These are phyloP conservation scores for Neotoxoptera formosana DNA, from an alignment of 1,140 invertebrate genomes.

Conservation along the genomic window DNA sequence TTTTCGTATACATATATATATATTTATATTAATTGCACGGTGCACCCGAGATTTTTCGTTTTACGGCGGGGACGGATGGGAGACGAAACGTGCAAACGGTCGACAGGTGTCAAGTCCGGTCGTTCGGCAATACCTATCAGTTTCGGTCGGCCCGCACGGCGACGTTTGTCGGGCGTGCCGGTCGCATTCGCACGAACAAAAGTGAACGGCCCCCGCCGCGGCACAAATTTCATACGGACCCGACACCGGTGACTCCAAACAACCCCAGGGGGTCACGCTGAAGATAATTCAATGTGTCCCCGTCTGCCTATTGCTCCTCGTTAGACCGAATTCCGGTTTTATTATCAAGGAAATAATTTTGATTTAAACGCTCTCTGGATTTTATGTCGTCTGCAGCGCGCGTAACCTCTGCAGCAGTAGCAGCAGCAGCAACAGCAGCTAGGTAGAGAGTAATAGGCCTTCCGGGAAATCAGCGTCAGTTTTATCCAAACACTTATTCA, in stretches of 20 bases:
- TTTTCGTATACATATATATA: neutral
- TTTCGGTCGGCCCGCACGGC: neutral
- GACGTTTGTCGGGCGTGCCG: neutral
- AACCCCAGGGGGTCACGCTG: neutral
- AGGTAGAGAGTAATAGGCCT: neutral
- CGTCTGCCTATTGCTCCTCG: neutral
- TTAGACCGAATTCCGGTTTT: constrained; percentile 6
- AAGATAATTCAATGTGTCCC: constrained; percentile 13
- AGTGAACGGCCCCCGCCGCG: accelerated
- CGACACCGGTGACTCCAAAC: neutral
- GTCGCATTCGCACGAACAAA: neutral
- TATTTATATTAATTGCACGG: neutral
- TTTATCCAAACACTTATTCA: constrained; percentile 19
- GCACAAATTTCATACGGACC: neutral
- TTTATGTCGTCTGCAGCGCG: neutral
- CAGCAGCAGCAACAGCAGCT: neutral
- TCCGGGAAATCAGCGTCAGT: neutral
- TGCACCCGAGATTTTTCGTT: neutral
- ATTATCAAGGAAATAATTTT: constrained; percentile 46
- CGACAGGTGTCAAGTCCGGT: neutral
- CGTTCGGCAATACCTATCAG: neutral
- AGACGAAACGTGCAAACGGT: neutral
- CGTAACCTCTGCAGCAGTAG: neutral
- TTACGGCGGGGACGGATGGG: neutral
- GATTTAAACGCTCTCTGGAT: constrained; percentile 26